Evolutionary conservation across 1,140 invertebrate species (phyloP).

Genomic region (Penaeus japonicus): DNA sequence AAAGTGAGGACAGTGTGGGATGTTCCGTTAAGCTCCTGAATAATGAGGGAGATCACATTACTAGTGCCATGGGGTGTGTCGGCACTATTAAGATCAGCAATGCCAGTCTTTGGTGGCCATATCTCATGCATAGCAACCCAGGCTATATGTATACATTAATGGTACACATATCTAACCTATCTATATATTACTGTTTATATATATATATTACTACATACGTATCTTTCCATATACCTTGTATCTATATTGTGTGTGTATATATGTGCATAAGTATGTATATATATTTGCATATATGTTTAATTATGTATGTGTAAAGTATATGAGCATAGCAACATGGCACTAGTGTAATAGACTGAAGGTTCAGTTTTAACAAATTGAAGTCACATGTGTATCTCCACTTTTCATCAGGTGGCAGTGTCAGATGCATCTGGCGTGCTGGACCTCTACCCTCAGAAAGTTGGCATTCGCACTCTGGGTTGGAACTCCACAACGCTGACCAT

Average conservation of each 20-base stretch:
- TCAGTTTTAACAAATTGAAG: background rate
- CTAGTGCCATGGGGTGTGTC: constrained; percentile 62
- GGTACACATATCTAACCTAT: constrained; percentile 66
- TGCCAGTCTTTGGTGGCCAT: constrained; percentile 92
- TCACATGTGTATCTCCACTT: background rate
- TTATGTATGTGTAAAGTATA: no score
- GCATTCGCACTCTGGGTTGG: constrained; percentile 77
- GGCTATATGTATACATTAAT: constrained; percentile 87
- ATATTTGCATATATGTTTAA: background rate
- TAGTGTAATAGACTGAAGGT: no score
- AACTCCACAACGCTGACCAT: constrained; percentile 74
- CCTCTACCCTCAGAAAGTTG: constrained; percentile 83
- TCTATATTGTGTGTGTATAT: background rate
- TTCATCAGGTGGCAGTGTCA: constrained; percentile 41
- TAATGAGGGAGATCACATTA: constrained; percentile 61
- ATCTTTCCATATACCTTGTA: no score
- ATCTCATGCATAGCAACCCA: constrained; percentile 81
- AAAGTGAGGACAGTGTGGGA: background rate
- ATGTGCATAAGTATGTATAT: background rate
- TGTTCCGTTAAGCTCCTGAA: constrained; percentile 62
- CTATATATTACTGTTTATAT: background rate
- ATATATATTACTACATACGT: no score
- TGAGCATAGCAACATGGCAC: no score
- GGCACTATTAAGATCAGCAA: constrained; percentile 70
- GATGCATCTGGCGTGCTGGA: constrained; percentile 67